Evolutionary conservation across 2,888 invertebrate species (phyloP).

Genomic region (Phania funesta): DNA sequence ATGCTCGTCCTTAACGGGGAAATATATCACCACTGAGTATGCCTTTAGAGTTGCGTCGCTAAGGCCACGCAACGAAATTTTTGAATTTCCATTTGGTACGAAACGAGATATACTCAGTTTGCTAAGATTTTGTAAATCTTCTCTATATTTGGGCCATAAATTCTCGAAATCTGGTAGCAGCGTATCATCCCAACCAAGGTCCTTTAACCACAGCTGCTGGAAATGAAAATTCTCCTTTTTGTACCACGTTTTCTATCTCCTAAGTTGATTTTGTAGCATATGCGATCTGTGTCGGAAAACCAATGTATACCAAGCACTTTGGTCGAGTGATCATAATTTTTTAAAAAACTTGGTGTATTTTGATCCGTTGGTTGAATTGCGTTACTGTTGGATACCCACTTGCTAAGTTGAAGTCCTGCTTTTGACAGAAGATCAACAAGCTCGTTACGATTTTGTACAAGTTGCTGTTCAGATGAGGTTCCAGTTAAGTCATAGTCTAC

Average conservation of each 20-base stretch:
- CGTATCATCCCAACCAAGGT: slow-evolving; percentile 57
- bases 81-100: background rate
- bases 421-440: slow-evolving; percentile 31
- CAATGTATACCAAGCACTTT: slow-evolving; percentile 47
- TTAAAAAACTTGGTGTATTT: background rate
- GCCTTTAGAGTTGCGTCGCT: no score
- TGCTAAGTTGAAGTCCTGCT: slow-evolving; percentile 15
- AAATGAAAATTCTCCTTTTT: slow-evolving; percentile 11
- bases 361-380: background rate
- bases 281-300: slow-evolving; percentile 41
- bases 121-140: slow-evolving; percentile 1
- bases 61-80: slow-evolving; percentile 17
- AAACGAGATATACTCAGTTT: background rate
- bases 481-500: slow-evolving; percentile 35
- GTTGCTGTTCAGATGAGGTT: slow-evolving; percentile 36
- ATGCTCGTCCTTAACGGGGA: background rate
- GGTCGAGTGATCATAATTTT: background rate
- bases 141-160: slow-evolving; percentile 9
- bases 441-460: slow-evolving; percentile 36
- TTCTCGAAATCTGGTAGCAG: slow-evolving; percentile 17
- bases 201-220: slow-evolving; percentile 51
- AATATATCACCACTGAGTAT: background rate
- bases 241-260: background rate
- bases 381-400: slow-evolving; percentile 31
- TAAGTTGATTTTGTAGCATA: slow-evolving; percentile 22